These are phyloP conservation scores for Typhlomys cinereus DNA, from an alignment of 2,113 vertebrate species.

Conservation along the genomic window DNA sequence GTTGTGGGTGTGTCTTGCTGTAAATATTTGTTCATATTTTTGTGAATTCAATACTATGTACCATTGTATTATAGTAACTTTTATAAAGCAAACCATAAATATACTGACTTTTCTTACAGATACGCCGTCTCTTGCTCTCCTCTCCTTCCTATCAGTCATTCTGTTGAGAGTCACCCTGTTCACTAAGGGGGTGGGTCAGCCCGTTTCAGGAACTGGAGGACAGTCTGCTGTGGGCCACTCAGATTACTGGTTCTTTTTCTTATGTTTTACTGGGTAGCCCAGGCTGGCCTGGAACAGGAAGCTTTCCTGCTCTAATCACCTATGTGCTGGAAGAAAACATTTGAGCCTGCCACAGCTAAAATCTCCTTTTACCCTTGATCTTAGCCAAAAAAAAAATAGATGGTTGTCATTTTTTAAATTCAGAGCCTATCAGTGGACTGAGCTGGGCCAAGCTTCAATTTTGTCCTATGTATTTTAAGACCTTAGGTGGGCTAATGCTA, in stretches of 20 bases:
- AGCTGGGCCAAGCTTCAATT: not conserved
- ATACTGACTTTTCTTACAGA: conserved; percentile 95
- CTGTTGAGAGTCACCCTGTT: not conserved
- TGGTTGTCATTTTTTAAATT: not conserved
- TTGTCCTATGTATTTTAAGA: not conserved
- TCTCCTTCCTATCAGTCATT: not conserved
- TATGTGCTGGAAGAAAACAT: not conserved
- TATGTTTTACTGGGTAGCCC: not conserved
- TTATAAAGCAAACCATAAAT: conserved; percentile 96
- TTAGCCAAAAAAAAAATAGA: not conserved
- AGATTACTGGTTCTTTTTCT: not conserved
- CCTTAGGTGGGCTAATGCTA: not conserved
- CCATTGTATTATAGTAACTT: conserved; percentile 96
- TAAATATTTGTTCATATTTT: conserved; percentile 94
- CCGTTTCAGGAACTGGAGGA: too few relatives aligned
- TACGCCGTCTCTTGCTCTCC: conserved; percentile 78
- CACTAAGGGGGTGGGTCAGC: not conserved
- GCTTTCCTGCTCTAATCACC: not conserved
- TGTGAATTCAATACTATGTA: conserved; percentile 95
- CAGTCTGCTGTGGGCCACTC: not conserved
- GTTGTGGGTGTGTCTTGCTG: conserved; percentile 92
- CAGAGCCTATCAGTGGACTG: not conserved
- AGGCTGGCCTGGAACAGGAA: not conserved
- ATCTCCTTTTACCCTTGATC: not conserved
- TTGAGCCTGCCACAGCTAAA: not conserved